Base-by-base conservation (phyloP, 2,888 invertebrate species). In the Polyommatus icarus region DNA sequence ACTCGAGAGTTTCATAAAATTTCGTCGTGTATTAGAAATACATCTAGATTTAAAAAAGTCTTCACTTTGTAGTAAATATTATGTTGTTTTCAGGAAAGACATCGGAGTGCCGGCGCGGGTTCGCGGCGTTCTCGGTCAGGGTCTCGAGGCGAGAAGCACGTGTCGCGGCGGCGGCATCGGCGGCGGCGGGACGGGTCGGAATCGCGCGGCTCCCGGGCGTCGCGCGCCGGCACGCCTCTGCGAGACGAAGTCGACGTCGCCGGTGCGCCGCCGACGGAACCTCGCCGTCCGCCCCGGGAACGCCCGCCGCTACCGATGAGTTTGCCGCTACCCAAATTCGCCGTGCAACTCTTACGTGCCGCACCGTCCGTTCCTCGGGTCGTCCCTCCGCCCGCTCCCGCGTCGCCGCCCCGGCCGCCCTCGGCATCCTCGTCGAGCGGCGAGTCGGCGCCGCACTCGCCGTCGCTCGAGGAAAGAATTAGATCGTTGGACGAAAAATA, bases 401-500 rank as follows among this genome's bases (percentile, higher is more conserved):
- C 96, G 29, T 96, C 96, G 0, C 96, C 96, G 20, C 95, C 95
- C 61, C 95, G 95, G 7, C 95, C 97, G 76, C 96, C 97, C 7
- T 96, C 96, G 72, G 97, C 96, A 67, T 95, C 97, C 3, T 97
- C 97, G 82, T 97, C 97, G 29, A 97, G 96, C 85, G 96, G 95
- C 3, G 95, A 95, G 59, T 95, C 96, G 12, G 96, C 96, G 83
- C 97, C 97, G 3, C 96, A 96, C 79, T 96, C 96, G 83, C 97
- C 97, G 0, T 91, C 91, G 36, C 95, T 99, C 82, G 99, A 99
- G 87, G 99, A 99, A 89, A 95, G 99, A 81, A 98, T 99, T 84
- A 96, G 97, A 82, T 98, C 97, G 77, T 95, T 99, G 79, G 99
- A 99, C 91, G 99, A 98, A 89, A 98, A 98, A 88, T 98, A 98